phyloP scores from a whole-genome alignment of 1,140 invertebrate species.

The Saccostrea glomerata region DNA sequence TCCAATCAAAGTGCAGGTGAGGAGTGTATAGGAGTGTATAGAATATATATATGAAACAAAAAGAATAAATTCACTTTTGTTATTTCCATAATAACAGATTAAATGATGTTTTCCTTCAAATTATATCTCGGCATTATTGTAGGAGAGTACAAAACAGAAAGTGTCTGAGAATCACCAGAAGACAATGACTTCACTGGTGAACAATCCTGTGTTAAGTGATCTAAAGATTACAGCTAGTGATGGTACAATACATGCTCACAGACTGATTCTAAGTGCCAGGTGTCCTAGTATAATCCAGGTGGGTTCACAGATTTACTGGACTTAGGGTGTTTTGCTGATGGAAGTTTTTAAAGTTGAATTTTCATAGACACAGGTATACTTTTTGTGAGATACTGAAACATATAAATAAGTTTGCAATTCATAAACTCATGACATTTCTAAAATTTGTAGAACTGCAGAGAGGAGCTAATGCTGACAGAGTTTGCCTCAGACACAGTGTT shows the following conservation, averaged over 20 bases:
- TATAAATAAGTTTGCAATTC: background rate
- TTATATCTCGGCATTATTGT: background rate
- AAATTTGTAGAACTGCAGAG: background rate
- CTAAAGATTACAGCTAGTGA: constrained; percentile 56
- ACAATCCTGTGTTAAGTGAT: constrained; percentile 63
- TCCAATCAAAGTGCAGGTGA: constrained; percentile 46
- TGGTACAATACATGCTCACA: constrained; percentile 58
- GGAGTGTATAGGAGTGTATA: background rate
- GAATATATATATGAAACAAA: no score
- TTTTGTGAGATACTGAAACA: no score
- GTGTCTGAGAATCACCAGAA: constrained; percentile 31
- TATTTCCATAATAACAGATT: no score
- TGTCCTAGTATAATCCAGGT: constrained; percentile 66
- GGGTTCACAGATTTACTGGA: background rate
- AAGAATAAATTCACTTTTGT: no score
- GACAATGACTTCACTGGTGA: constrained; percentile 54
- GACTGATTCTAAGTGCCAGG: constrained; percentile 57
- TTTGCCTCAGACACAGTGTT: constrained; percentile 47
- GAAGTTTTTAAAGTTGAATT: no score
- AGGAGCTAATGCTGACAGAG: constrained; percentile 34
- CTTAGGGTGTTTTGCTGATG: no score
- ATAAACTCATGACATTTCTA: background rate
- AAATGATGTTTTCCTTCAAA: background rate
- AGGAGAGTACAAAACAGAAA: background rate
- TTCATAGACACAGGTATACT: no score